Evolutionary conservation across 37 sponge, comb jelly and placozoan genomes (phyloP), one percentile per base, ranked within the genome.

Genomic region (Haliclona indistincta): DNA sequence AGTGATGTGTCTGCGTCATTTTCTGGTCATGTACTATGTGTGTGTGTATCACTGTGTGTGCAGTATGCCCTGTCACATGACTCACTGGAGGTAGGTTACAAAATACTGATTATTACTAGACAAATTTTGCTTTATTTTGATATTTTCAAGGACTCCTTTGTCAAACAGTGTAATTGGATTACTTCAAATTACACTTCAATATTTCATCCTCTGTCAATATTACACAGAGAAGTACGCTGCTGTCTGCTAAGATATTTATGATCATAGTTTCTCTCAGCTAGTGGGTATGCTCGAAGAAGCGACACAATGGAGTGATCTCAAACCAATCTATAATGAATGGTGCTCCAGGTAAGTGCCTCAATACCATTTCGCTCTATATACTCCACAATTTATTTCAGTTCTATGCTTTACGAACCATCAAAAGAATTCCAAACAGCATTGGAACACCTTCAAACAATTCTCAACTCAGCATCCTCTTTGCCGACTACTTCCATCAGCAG

Each of bases 171-270:
- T 47, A 47, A 13, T 47, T 47, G 13, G 3, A 51, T 19, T 13
- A 8, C 25, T 8, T 2, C 1, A 11, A 8, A 42, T 2, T 88
- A 88, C 35, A n/a, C 22, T 4, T 73, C 84, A 1, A 55, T 88
- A 44, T 88, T 78, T 36, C 89, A 88, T 78, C 89, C 89, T 28
- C 13, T 56, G 25, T 78, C 89, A 8, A 28, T 82, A n/a, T 63
- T 88, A 43, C 77, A 45, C 34, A 72, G 69, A 73, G 89, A 88
- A 74, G 89, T 82, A 39, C 28, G 60, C 7, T 6, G 6, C 28
- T 58, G 25, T n/a, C 11, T 8, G 28, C 6, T n/a, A 20, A 20
- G 60, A 20, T 8, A 58, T 7, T 7, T 42, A 40, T 68, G 43
- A 22, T 3, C 38, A n/a, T 68, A 20, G 2, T 42, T 51, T 15